These are phyloP conservation scores for Lycaena phlaeas DNA, from an alignment of 2,888 invertebrate genomes.

Conservation along the genomic window DNA sequence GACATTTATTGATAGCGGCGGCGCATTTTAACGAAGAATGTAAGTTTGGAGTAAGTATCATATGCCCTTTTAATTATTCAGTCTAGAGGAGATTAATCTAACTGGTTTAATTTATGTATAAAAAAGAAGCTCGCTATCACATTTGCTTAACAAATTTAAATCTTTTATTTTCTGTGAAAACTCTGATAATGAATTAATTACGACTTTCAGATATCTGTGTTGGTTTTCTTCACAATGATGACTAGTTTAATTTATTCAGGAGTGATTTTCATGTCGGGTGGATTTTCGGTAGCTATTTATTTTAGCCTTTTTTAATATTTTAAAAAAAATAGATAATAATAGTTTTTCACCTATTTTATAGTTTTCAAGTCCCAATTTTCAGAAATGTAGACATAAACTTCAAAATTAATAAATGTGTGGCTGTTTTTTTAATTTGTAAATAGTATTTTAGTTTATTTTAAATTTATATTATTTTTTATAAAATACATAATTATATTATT, in stretches of 20 bases:
- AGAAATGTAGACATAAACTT: too few relatives aligned
- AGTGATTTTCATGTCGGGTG: constrained; percentile 22
- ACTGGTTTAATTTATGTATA: too few relatives aligned
- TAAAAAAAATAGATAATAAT: neutral
- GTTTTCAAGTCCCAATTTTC: neutral
- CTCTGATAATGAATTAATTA: constrained; percentile 6
- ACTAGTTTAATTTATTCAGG: constrained; percentile 33
- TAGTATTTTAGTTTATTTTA: too few relatives aligned
- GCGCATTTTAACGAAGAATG: constrained; percentile 39
- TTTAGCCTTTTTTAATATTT: constrained; percentile 6
- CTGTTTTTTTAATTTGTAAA: too few relatives aligned
- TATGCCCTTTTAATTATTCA: neutral
- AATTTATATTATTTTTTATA: too few relatives aligned
- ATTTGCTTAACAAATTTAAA: too few relatives aligned
- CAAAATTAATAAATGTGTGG: too few relatives aligned
- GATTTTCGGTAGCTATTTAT: constrained; percentile 2
- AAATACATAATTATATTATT: too few relatives aligned
- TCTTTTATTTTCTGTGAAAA: too few relatives aligned
- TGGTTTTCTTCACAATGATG: constrained; percentile 28
- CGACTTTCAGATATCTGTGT: constrained; percentile 31
- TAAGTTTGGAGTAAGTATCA: constrained; percentile 32
- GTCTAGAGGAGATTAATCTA: too few relatives aligned
- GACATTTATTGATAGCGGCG: constrained; percentile 35
- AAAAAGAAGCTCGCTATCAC: neutral
- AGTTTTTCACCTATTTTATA: neutral